Conservation (phyloP, 1,140 invertebrate species). For the Zaprionus capensis region DNA sequence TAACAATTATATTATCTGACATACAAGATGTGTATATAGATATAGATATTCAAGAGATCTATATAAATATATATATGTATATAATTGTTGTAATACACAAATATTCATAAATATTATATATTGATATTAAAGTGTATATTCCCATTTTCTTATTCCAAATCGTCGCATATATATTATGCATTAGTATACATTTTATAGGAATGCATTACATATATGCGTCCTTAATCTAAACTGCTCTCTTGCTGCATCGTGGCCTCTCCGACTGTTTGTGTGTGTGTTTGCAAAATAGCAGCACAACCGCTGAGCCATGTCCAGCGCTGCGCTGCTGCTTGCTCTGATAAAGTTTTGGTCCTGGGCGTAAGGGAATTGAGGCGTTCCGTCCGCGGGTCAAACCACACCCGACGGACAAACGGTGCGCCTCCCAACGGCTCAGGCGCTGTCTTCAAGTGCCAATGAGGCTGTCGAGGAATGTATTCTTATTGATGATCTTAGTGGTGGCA, state of each 20-base stretch:
- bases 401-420: conserved; percentile 49
- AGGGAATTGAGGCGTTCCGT: conserved; percentile 56
- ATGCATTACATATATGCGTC: neutral
- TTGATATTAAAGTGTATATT: no score
- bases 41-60: conserved; percentile 13
- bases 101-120: neutral
- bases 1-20: conserved; percentile 24
- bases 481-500: conserved; percentile 96
- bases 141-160: no score
- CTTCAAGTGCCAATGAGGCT: conserved; percentile 65
- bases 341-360: conserved; percentile 30
- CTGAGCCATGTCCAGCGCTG: neutral
- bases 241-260: neutral
- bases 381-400: conserved; percentile 57
- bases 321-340: conserved; percentile 1
- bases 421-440: conserved; percentile 54
- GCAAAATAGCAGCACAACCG: neutral
- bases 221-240: neutral
- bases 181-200: neutral
- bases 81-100: neutral
- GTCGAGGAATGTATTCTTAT: conserved; percentile 92
- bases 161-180: neutral
- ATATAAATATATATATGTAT: conserved; percentile 7
- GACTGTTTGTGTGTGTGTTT: neutral
- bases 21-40: neutral